phyloP scores from a whole-genome alignment of 2,113 vertebrate species.

The Indicator maculatus region DNA sequence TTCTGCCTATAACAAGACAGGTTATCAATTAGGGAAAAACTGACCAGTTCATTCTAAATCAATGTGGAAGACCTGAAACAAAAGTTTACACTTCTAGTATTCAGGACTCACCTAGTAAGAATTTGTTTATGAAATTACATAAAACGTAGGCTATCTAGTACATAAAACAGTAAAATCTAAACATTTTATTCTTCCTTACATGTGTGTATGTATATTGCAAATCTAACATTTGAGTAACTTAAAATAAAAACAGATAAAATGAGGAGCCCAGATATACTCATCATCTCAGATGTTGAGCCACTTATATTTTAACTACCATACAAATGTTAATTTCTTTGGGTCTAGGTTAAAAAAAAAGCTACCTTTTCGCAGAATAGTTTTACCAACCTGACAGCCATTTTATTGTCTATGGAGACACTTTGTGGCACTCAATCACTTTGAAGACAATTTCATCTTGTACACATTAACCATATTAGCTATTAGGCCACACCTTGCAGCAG shows the following conservation, averaged over 20 bases:
- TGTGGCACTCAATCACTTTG: neutral
- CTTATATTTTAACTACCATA: conserved; percentile 6
- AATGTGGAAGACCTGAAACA: neutral
- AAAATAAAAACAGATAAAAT: neutral
- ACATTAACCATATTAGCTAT: neutral
- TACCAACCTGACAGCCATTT: neutral
- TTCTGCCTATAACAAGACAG: neutral
- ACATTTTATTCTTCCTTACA: neutral
- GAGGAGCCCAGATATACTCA: neutral
- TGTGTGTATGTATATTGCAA: neutral
- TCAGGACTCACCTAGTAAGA: neutral
- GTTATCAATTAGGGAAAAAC: neutral
- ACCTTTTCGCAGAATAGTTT: neutral
- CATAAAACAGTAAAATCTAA: neutral
- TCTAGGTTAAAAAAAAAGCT: neutral
- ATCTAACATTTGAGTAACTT: neutral
- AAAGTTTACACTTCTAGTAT: neutral
- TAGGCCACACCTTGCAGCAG: neutral
- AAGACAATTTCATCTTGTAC: neutral
- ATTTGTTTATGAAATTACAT: neutral
- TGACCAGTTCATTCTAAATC: neutral
- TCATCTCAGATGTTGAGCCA: neutral
- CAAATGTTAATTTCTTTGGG: conserved; percentile 15
- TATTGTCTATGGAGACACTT: neutral
- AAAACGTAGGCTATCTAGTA: neutral